Evolutionary conservation across 2,888 invertebrate species (phyloP).

Genomic region (Drosophila quinaria): DNA sequence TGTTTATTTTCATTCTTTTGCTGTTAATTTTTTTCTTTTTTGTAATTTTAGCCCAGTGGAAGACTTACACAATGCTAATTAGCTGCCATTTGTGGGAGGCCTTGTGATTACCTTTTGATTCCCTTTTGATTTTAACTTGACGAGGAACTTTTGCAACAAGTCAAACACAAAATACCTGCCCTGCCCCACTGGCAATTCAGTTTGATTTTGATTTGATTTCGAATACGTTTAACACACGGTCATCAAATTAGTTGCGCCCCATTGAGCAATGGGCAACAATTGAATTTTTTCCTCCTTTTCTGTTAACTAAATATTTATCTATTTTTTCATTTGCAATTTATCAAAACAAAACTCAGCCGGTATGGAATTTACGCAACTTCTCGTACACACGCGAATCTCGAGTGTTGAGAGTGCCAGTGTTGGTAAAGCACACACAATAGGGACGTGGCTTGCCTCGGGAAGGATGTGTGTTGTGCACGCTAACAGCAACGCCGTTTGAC

Average conservation of each 20-base stretch:
- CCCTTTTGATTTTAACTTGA: slow-evolving; percentile 12
- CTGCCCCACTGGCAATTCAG: slow-evolving; percentile 21
- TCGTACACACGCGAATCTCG: slow-evolving; percentile 25
- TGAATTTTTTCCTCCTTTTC: neutral
- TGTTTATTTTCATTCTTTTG: neutral
- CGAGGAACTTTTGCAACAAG: slow-evolving; percentile 43
- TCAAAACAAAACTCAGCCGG: slow-evolving; percentile 31
- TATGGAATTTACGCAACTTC: slow-evolving; percentile 9
- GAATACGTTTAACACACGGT: slow-evolving; percentile 15
- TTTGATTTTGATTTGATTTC: slow-evolving; percentile 38
- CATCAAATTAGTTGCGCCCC: slow-evolving; percentile 43
- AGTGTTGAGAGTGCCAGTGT: slow-evolving; percentile 5
- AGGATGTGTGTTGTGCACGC: slow-evolving; percentile 73
- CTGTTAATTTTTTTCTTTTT: neutral
- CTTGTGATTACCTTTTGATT: slow-evolving; percentile 1
- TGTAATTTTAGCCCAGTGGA: neutral
- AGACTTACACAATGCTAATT: slow-evolving; percentile 24
- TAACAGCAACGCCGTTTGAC: slow-evolving; percentile 78
- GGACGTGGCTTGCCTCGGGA: slow-evolving; percentile 25
- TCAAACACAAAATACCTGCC: slow-evolving; percentile 24
- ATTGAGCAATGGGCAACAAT: slow-evolving; percentile 33
- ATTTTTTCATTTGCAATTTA: neutral
- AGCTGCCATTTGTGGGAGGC: neutral
- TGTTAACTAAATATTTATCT: neutral
- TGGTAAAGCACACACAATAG: slow-evolving; percentile 6